A percentile compares a stretch with the other conserved stretches of the same genome.
Conservation (phyloP, 2,888 invertebrate genomes). For the Platerodrilus igneus region DNA sequence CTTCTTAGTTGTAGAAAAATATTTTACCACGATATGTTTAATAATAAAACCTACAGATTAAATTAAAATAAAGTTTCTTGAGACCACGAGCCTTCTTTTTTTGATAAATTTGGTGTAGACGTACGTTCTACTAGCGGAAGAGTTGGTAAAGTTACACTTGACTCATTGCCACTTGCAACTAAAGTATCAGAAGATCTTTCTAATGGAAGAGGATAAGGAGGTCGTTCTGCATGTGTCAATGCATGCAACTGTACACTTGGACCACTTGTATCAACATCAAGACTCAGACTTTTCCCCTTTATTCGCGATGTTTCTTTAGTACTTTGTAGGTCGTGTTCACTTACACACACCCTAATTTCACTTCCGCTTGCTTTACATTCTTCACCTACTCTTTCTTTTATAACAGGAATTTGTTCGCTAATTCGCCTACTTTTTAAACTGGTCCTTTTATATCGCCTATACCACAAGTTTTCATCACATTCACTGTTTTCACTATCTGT, state of each 20-base stretch:
- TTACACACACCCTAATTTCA: constrained; percentile 19
- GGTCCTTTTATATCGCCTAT: constrained; percentile 17
- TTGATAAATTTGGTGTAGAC: constrained; percentile 40
- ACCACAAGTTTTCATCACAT: constrained; percentile 37
- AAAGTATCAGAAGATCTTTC: constrained; percentile 19
- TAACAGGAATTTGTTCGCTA: constrained; percentile 18
- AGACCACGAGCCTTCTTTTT: constrained; percentile 57
- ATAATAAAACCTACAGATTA: constrained; percentile 15
- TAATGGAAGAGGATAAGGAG: constrained; percentile 16
- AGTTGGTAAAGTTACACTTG: constrained; percentile 31
- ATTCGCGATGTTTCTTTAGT: constrained; percentile 16
- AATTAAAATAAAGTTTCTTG: constrained; percentile 74
- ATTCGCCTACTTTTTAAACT: constrained; percentile 15
- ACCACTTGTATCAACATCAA: background rate
- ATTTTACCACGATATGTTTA: constrained; percentile 24
- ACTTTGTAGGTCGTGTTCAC: constrained; percentile 19
- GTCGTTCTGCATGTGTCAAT: constrained; percentile 6
- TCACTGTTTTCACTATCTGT: constrained; percentile 70
- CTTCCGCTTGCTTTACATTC: constrained; percentile 12
- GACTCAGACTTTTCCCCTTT: constrained; percentile 12
- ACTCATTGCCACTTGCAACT: constrained; percentile 16
- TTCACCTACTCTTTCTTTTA: constrained; percentile 12
- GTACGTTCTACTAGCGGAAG: constrained; percentile 41
- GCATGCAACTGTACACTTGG: constrained; percentile 1
- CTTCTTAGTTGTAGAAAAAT: constrained; percentile 23